Evolutionary conservation across 2,797 vertebrate species (phyloP), one percentile per base, ranked within the genome.

Genomic region (Oryzias sinensis): DNA sequence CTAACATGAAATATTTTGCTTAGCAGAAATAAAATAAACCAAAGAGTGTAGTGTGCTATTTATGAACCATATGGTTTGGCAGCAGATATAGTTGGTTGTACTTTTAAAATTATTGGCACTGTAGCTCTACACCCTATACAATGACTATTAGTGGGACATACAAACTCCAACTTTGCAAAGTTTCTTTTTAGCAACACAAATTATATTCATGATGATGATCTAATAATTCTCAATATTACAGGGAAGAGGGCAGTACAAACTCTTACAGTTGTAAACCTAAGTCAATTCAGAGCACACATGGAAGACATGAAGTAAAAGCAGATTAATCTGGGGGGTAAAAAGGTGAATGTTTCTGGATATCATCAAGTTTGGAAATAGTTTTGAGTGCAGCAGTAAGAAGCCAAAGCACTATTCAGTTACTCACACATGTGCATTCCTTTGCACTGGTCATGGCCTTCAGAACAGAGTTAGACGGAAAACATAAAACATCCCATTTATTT

Each of bases 401-500:
- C 42, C 42, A 37, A 16, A 29, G 16, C 14, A 22, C 7, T 18
- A n/a, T 45, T 20, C 49, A 37, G 24, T 16, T 22, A 49, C 56
- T n/a, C 55, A 43, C 43, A 5, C 22, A n/a, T 52, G 44, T 15
- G 27, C 33, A 53, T 14, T 33, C 29, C 40, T 27, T 53, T 37
- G 18, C 15, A 44, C 53, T 27, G 33, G 29, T 14, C 33, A 33
- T 43, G 44, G 42, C 45, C 52, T 41, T 54, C 33, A 43, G 33
- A 68, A 51, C 41, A 42, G 52, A 68, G 49, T 45, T 18, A n/a
- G n/a, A 24, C 37, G 41, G 44, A 52, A 51, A 17, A 29, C 37
- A 44, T 63, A 27, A 42, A 54, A 62, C 59, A 72, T 75, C 67
- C 71, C 66, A 58, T 75, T 72, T 76, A 56, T 65, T 81, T 79